A percentile compares a stretch with the other conserved stretches of the same genome.
Evolutionary conservation across 1,140 invertebrate genomes (phyloP).

Genomic region (Pemphigus obesinymphae): DNA sequence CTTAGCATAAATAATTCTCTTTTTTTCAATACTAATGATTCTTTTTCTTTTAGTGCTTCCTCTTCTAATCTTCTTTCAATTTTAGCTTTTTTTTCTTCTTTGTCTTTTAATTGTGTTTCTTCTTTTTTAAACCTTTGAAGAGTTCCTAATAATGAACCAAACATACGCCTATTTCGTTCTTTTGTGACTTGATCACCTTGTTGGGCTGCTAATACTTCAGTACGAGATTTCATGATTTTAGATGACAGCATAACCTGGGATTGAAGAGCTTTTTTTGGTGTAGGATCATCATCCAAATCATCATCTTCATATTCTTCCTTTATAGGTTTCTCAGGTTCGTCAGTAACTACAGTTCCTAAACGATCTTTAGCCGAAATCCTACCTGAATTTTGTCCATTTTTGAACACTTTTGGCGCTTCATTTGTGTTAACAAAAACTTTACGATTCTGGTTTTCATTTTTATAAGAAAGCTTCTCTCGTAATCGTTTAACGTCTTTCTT

Average conservation of each 20-base stretch:
- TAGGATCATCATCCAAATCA: not conserved
- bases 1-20: constrained; percentile 79
- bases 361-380: constrained; percentile 35
- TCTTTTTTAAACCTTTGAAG: constrained; percentile 93
- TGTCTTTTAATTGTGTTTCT: constrained; percentile 76
- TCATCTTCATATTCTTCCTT: constrained; percentile 1
- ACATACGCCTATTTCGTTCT: constrained; percentile 87
- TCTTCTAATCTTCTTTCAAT: constrained; percentile 92
- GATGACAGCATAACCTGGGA: constrained; percentile 54
- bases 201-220: constrained; percentile 77
- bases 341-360: constrained; percentile 22
- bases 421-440: constrained; percentile 8
- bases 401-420: constrained; percentile 6
- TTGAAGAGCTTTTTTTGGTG: constrained; percentile 34
- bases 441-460: constrained; percentile 15
- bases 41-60: constrained; percentile 79
- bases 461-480: constrained; percentile 7
- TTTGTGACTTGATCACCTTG: constrained; percentile 75
- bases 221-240: constrained; percentile 63
- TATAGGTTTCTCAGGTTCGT: not conserved
- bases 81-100: constrained; percentile 78
- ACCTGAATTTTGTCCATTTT: not conserved
- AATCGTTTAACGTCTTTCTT: constrained; percentile 17
- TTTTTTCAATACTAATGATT: constrained; percentile 76
- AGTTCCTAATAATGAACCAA: constrained; percentile 88